A percentile compares a stretch with the other conserved stretches of the same genome.
These are phyloP conservation scores for Pachyrhynchus sulphureomaculatus DNA, from an alignment of 1,140 invertebrate genomes.

Conservation along the genomic window DNA sequence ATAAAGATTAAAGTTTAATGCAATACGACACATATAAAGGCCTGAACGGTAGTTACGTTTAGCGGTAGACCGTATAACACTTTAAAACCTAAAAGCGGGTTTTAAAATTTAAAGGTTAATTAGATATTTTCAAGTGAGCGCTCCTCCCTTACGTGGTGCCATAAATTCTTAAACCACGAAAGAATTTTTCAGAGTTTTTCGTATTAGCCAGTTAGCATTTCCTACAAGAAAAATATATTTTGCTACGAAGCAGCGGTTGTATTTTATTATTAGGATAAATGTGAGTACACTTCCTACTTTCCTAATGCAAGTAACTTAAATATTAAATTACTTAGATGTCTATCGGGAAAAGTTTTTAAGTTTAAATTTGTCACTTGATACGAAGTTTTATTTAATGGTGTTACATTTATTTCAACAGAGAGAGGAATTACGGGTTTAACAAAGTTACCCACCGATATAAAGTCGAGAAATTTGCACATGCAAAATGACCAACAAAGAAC, in stretches of 20 bases:
- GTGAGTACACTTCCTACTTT: slow-evolving; percentile 24
- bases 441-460: too few relatives aligned
- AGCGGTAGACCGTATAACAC: slow-evolving; percentile 23
- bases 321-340: slow-evolving; percentile 21
- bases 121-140: slow-evolving; percentile 32
- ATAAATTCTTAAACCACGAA: slow-evolving; percentile 33
- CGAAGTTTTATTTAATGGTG: too few relatives aligned
- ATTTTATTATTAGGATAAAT: slow-evolving; percentile 33
- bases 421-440: too few relatives aligned
- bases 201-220: slow-evolving; percentile 22
- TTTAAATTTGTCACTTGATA: not conserved
- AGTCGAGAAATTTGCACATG: too few relatives aligned
- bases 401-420: too few relatives aligned
- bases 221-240: slow-evolving; percentile 21
- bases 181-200: slow-evolving; percentile 30
- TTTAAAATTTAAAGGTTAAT: slow-evolving; percentile 35
- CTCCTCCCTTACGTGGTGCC: slow-evolving; percentile 25
- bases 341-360: slow-evolving; percentile 4
- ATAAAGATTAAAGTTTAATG: too few relatives aligned
- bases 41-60: slow-evolving; percentile 19
- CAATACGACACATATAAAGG: too few relatives aligned
- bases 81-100: slow-evolving; percentile 27
- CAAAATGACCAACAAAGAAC: too few relatives aligned
- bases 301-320: slow-evolving; percentile 22
- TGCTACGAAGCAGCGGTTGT: slow-evolving; percentile 22